Evolutionary conservation across 2,797 vertebrate genomes (phyloP), one percentile per base, ranked within the genome.

Genomic region (Cirrhinus mrigala): DNA sequence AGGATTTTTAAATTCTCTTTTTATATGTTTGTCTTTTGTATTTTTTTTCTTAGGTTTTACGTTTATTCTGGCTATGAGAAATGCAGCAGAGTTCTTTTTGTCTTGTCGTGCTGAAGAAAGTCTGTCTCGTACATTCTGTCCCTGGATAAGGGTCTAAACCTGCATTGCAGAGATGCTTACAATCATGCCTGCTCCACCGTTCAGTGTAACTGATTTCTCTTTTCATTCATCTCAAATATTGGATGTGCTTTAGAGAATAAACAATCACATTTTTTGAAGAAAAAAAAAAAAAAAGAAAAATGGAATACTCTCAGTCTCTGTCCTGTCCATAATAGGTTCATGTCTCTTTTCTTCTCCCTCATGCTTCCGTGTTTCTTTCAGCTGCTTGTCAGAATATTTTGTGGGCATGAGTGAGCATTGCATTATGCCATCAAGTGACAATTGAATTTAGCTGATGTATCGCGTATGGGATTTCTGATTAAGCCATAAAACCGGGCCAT

Each of bases 231-330:
- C 92, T 93, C 92, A 92, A 94, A 68, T 94, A 95, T 91, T 95
- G 93, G 93, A 94, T 95, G 93, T 93, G 92, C 93, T 94, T 95
- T 92, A 94, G 91, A 94, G 93, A 95, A 95, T 95, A 95, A 96
- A 95, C 85, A 89, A 92, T 87, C 93, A 90, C 86, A 91, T 91
- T 94, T 94, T 94, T 93, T 29, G 71, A 24, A 56, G 44, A 58
- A 20, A 16, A 14, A n/a, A 24, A 14, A 48, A 16, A 73, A 46
- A 9, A 50, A 46, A 7, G 15, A 48, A 24, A 76, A 58, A 66
- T 12, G 7, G 6, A 9, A 9, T 9, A 0, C 40, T 46, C 29
- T 40, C 58, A 18, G 62, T 86, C 8, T 79, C 73, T 77, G 74
- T 78, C 74, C 82, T 69, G 62, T 58, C 29, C 48, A 7, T 52